Conservation (phyloP, 2,113 vertebrate genomes). For the Sakesphorus luctuosus region DNA sequence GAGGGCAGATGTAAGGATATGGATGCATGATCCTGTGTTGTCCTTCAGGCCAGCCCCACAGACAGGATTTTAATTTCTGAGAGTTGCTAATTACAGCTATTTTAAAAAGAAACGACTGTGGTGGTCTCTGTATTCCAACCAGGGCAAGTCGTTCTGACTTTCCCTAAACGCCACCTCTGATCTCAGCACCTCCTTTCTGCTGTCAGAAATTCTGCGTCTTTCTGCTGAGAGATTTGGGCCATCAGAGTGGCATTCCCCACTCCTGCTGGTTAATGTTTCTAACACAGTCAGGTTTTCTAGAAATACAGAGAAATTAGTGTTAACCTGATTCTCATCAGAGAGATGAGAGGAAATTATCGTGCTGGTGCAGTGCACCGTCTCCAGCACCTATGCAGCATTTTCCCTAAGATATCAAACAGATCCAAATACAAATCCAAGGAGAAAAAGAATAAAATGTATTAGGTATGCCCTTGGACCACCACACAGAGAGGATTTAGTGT, state of each 20-base stretch:
- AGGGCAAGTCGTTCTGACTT: not conserved
- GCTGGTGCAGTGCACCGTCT: fast-evolving
- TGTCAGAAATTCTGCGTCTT: not conserved
- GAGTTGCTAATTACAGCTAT: not conserved
- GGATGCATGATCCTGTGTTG: not conserved
- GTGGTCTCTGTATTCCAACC: not conserved
- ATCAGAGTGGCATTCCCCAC: not conserved
- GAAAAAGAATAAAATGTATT: not conserved
- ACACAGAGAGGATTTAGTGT: conserved; percentile 5
- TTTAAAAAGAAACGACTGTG: fast-evolving
- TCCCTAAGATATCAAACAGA: not conserved
- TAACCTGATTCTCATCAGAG: not conserved
- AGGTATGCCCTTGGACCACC: conserved; percentile 8
- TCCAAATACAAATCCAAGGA: not conserved
- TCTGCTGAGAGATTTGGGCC: not conserved
- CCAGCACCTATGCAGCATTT: not conserved
- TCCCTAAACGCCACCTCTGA: not conserved
- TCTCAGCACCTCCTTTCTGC: not conserved
- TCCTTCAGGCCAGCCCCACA: not conserved
- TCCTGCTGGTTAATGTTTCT: not conserved
- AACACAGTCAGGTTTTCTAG: fast-evolving
- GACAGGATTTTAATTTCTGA: not conserved
- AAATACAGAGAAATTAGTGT: not conserved
- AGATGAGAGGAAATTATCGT: not conserved
- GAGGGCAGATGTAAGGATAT: not conserved